Evolutionary conservation across 2,888 invertebrate genomes (phyloP).

Genomic region (Tipula lateralis): DNA sequence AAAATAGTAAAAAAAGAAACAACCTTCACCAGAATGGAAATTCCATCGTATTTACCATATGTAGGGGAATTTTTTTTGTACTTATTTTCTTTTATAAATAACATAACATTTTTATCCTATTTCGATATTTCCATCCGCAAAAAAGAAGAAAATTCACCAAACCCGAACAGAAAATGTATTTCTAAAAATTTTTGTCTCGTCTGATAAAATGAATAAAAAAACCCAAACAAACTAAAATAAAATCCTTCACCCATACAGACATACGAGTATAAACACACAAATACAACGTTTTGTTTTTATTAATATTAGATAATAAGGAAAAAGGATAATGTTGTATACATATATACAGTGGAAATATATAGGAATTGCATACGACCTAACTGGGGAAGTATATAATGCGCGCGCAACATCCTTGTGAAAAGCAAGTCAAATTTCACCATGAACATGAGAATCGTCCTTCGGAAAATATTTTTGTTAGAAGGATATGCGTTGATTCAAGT

Average conservation of each 20-base stretch:
- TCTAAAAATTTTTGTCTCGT: neutral
- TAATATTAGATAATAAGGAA: neutral
- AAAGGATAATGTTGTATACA: neutral
- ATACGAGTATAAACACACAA: neutral
- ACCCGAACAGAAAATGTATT: neutral
- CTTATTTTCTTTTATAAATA: neutral
- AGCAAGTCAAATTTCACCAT: neutral
- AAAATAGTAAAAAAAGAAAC: neutral
- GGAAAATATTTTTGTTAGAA: neutral
- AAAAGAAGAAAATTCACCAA: neutral
- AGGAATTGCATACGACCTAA: neutral
- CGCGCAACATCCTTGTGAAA: neutral
- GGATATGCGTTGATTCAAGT: neutral
- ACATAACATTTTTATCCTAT: slow-evolving; percentile 3
- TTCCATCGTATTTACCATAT: neutral
- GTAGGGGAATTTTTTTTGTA: neutral
- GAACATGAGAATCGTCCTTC: neutral
- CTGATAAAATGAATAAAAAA: neutral
- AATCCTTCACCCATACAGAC: neutral
- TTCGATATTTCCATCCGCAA: neutral
- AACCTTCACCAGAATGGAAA: neutral
- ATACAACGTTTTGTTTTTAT: neutral
- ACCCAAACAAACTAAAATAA: slow-evolving; percentile 9
- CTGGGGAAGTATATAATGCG: neutral
- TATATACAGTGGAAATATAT: neutral